Evolutionary conservation across 1,140 invertebrate species (phyloP), one percentile per base, ranked within the genome.

Genomic region (Trichogramma pretiosum): DNA sequence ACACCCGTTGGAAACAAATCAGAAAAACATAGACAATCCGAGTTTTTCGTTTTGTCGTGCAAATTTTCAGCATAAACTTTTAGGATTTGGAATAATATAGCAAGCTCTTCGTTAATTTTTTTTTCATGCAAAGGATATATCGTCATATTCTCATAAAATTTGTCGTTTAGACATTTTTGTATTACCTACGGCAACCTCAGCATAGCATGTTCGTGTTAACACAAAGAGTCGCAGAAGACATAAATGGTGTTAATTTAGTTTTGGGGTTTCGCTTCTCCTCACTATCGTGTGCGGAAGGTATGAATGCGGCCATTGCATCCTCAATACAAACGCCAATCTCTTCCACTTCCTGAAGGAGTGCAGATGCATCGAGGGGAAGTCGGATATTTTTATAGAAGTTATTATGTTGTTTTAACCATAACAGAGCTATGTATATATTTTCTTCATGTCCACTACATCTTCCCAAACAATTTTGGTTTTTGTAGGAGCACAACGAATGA

Each of bases 31-130:
- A 46, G 51, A 37, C 58, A 23, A 56, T 65, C 60, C 34, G 57
- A 50, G 39, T 21, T 5, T 33, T 60, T 45, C 9, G 46, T 21
- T 18, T 49, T 30, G 26, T 50, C 47, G 57, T 62, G 51, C 14
- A 46, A 26, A 37, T n/a, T 26, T 59, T 23, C 17, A n/a, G 56
- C 57, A 19, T 56, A 46, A 16, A 62, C 35, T 55, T 59, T 59
- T 8, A 62, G 21, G 55, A 66, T 64, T 55, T 66, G 60, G 57
- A 63, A 63, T 11, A 64, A 43, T 41, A 39, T 50, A 32, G 61
- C 55, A 37, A 36, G 33, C 13, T 24, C 13, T 24, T 46, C 34
- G 18, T 45, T 45, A 9, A 45, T 26, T 45, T 16, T 32, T n/a
- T 45, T 45, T 4, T 5, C 8, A 34, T 43, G n/a, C 19, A 45